Evolutionary conservation across 2,888 invertebrate genomes (phyloP).

Genomic region (Drosophila multiciliata): DNA sequence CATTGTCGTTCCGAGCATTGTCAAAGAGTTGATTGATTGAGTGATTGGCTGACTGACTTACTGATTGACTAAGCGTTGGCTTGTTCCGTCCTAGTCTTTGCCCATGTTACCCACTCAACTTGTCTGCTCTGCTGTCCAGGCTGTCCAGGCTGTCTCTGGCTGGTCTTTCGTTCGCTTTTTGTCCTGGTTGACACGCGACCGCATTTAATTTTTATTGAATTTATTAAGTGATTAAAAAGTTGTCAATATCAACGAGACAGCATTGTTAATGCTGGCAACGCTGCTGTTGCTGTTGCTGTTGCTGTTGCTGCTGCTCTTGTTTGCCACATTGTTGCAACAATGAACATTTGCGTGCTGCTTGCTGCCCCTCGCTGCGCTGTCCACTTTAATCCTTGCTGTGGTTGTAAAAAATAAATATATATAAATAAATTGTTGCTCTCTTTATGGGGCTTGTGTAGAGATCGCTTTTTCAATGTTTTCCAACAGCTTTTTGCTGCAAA

Average conservation of each 20-base stretch:
- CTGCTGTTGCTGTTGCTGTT: constrained; percentile 48
- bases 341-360: constrained; percentile 37
- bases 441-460: constrained; percentile 72
- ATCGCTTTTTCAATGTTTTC: constrained; percentile 79
- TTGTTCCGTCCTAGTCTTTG: constrained; percentile 24
- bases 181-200: constrained; percentile 80
- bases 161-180: constrained; percentile 13
- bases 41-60: constrained; percentile 23
- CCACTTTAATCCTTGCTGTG: constrained; percentile 17
- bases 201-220: constrained; percentile 84
- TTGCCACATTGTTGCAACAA: constrained; percentile 71
- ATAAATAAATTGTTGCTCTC: constrained; percentile 33
- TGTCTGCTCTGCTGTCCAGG: constrained; percentile 1
- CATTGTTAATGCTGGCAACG: constrained; percentile 57
- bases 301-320: constrained; percentile 57
- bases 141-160: constrained; percentile 1
- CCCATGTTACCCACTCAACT: constrained; percentile 29
- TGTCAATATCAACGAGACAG: constrained; percentile 81
- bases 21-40: constrained; percentile 58
- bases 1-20: constrained; percentile 56
- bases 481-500: constrained; percentile 68
- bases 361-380: background rate
- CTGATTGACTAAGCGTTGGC: constrained; percentile 32
- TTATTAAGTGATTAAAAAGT: constrained; percentile 85
- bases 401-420: constrained; percentile 3